Evolutionary conservation across 2,797 vertebrate species (phyloP).

Genomic region (Staurois parvus): DNA sequence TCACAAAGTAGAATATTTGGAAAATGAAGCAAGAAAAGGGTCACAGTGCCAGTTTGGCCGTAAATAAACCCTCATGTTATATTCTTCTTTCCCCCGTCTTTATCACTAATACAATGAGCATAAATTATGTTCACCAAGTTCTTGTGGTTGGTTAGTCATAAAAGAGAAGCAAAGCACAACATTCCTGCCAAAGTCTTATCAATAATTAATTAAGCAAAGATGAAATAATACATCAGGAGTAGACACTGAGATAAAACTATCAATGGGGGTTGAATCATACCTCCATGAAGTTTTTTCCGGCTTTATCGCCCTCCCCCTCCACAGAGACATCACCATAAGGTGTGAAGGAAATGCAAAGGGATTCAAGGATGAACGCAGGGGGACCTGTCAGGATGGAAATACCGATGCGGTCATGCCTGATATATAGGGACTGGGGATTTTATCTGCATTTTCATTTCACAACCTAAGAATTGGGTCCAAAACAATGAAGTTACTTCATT

Average conservation of each 20-base stretch:
- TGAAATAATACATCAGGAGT: conserved; percentile 16
- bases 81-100: background rate
- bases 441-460: too few species aligned
- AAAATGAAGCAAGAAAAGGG: background rate
- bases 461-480: too few species aligned
- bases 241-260: conserved; percentile 14
- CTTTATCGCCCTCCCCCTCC: too few species aligned
- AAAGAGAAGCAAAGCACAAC: conserved; percentile 11
- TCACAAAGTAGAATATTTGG: too few species aligned
- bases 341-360: too few species aligned
- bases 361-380: too few species aligned
- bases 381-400: too few species aligned
- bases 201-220: conserved; percentile 43
- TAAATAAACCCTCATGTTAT: background rate
- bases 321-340: too few species aligned
- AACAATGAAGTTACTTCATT: too few species aligned
- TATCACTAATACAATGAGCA: background rate
- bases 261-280: conserved; percentile 8
- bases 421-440: too few species aligned
- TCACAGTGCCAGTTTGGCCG: background rate
- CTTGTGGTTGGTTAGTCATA: background rate
- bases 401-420: too few species aligned
- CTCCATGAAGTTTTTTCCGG: too few species aligned
- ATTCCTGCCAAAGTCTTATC: conserved; percentile 28
- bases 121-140: background rate